Evolutionary conservation across 2,888 invertebrate genomes (phyloP).

Genomic region (Tinea pellionella): DNA sequence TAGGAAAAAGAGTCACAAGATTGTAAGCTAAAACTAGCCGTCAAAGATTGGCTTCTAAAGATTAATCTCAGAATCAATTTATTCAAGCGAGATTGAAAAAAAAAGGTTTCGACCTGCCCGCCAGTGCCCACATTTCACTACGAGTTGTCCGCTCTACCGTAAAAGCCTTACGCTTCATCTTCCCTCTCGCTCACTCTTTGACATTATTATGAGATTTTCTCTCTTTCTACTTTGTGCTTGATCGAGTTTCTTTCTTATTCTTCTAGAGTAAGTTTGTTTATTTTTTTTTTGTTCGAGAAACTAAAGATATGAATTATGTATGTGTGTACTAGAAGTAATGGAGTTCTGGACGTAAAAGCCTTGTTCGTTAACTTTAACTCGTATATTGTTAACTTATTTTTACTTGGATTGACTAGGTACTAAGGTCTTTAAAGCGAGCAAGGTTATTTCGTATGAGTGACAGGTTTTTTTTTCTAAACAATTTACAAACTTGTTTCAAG

Average conservation of each 20-base stretch:
- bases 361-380: constrained; percentile 13
- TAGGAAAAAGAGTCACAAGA: not conserved
- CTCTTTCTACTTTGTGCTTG: constrained; percentile 43
- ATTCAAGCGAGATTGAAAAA: constrained; percentile 64
- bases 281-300: constrained; percentile 55
- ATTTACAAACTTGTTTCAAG: not conserved
- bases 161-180: constrained; percentile 62
- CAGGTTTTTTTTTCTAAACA: not conserved
- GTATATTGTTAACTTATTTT: not conserved
- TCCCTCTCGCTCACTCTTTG: constrained; percentile 36
- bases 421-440: constrained; percentile 4
- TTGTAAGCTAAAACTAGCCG: constrained; percentile 4
- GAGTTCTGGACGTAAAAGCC: constrained; percentile 39
- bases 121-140: constrained; percentile 59
- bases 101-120: constrained; percentile 38
- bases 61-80: constrained; percentile 66
- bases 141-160: constrained; percentile 64
- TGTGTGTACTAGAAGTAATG: constrained; percentile 54
- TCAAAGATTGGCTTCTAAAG: constrained; percentile 24
- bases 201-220: constrained; percentile 25
- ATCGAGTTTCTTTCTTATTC: constrained; percentile 67
- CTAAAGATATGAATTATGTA: constrained; percentile 63
- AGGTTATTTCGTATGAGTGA: constrained; percentile 2
- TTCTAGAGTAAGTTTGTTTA: constrained; percentile 64
- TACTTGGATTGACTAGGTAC: not conserved